Conservation (phyloP, 2,888 invertebrate species). For the Pristionchus entomophagus region DNA sequence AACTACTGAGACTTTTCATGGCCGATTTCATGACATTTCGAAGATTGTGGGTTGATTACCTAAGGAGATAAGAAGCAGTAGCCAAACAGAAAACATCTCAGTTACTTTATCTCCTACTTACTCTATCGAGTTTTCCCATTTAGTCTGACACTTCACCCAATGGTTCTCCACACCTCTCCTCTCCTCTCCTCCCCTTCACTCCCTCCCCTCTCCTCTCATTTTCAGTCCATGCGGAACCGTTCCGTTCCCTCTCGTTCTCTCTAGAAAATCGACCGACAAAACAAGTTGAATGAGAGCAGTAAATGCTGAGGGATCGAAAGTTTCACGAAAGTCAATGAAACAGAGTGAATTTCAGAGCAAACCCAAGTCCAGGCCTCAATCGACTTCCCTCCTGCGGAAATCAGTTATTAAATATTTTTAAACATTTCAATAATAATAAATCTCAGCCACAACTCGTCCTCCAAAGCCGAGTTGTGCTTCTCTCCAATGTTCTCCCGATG, state of each 20-base stretch:
- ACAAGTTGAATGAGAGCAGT: neutral
- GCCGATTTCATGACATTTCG: too few species aligned
- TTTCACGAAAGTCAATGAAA: neutral
- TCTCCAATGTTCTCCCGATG: neutral
- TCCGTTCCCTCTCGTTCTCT: neutral
- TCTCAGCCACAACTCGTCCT: neutral
- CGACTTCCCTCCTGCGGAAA: neutral
- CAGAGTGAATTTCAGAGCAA: neutral
- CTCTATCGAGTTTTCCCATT: neutral
- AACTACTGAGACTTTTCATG: too few species aligned
- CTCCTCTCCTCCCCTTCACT: neutral
- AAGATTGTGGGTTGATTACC: too few species aligned
- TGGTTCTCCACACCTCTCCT: neutral
- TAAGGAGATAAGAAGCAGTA: too few species aligned
- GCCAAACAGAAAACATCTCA: constrained; percentile 2
- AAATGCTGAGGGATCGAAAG: neutral
- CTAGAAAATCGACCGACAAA: neutral
- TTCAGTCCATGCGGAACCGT: constrained; percentile 31
- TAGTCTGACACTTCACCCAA: neutral
- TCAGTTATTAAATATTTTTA: neutral
- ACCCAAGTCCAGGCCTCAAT: neutral
- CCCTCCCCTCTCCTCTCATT: neutral
- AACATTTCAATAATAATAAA: neutral
- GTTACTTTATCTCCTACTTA: neutral
- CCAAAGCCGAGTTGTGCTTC: neutral